Conservation (phyloP, 2,113 vertebrate species). For the Picathartes gymnocephalus region DNA sequence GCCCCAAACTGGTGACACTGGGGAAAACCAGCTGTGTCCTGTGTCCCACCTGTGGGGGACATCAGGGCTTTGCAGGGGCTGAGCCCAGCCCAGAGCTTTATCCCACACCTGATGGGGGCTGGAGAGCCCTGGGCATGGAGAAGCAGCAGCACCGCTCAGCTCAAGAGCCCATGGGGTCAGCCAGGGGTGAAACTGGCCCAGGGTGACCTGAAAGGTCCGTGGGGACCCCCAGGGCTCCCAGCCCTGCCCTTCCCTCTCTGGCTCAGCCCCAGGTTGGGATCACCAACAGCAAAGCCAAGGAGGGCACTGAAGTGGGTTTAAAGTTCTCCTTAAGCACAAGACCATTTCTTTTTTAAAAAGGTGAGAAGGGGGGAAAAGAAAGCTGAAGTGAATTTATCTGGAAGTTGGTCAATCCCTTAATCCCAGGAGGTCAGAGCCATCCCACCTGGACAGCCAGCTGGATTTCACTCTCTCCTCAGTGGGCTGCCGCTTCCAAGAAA, state of each 20-base stretch:
- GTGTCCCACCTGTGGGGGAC: too few relatives aligned
- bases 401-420: not conserved
- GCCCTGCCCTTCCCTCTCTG: not conserved
- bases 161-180: not conserved
- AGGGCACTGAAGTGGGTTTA: not conserved
- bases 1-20: not conserved
- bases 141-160: not conserved
- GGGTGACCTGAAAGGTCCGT: not conserved
- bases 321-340: not conserved
- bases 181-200: not conserved
- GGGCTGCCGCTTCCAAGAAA: not conserved
- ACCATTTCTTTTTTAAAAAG: not conserved
- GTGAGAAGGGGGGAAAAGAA: accelerated
- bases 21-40: not conserved
- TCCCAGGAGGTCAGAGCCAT: not conserved
- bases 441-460: not conserved
- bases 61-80: accelerated
- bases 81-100: not conserved
- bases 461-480: not conserved
- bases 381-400: slow-evolving; percentile 4
- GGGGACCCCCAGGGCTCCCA: not conserved
- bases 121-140: not conserved
- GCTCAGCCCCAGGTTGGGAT: not conserved
- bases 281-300: not conserved
- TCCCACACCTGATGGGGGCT: not conserved